Evolutionary conservation across 2,797 vertebrate species (phyloP), one percentile per base, ranked within the genome.

Genomic region (Oryzias sinensis): DNA sequence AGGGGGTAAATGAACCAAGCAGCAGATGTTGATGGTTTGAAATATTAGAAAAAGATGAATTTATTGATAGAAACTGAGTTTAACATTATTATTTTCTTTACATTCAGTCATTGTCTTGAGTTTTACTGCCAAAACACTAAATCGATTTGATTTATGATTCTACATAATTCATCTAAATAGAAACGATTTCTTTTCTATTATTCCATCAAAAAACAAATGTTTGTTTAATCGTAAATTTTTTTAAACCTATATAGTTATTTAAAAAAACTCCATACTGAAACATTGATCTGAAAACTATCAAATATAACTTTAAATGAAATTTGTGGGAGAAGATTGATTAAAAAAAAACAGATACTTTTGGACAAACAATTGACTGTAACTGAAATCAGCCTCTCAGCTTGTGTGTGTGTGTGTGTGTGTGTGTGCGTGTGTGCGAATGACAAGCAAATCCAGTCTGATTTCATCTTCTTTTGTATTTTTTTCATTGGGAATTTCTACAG

Each of bases 391-490:
- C 33, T 57, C 42, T 46, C 20, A 37, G 40, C 48, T 14, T 49
- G 14, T 13, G 22, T 17, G n/a, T 56, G 5, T 2, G 11, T 6
- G 43, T 7, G 49, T 7, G 47, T 14, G 49, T 42, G 44, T 41
- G 17, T 20, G 41, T 51, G 6, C 40, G 14, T 25, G 41, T 51
- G 0, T 40, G 52, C 20, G 72, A 78, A 68, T 72, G 60, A 77
- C 53, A 51, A 74, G 69, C 70, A 65, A 17, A 57, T 51, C 41
- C 58, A 50, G 9, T 7, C 6, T 20, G 46, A 57, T 65, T 56
- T 53, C 66, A 56, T 71, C 68, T 75, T 57, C 67, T 66, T 22
- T 66, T 72, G 74, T 81, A 82, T 72, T 81, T 62, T 29, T 75
- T 86, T 77, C 59, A 62, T 86, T 72, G 59, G 61, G 37, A 5